Base-by-base conservation (phyloP, 2,888 invertebrate species). In the Heliconius aoede region DNA sequence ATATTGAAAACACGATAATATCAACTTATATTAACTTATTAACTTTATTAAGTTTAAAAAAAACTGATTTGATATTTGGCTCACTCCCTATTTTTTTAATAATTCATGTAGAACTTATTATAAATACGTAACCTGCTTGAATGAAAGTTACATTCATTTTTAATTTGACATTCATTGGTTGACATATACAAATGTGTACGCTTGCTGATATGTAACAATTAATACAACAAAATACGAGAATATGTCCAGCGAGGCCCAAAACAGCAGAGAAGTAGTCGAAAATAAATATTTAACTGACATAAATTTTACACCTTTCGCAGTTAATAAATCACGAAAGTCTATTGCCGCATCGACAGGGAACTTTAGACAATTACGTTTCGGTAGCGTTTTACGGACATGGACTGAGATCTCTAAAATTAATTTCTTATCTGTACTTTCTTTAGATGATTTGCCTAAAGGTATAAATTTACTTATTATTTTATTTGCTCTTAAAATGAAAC, bases 341-440 rank as follows among this genome's bases (percentile, higher is more conserved):
- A 32, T 32, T 11, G 71, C 64, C 9, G 28, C 73, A 13, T 81
- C 82, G 1, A 78, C 76, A 58, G 69, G 69, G 24, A 80, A 68
- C 4, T 76, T 81, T 28, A 78, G 82, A 61, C 32, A 76, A 26
- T 60, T 89, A 3, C 82, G 83, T 4, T 80, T 88, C 4, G 86
- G 87, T 64, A 88, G 86, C 76, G 78, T 88, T 3, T 77, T 88
- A 4, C 81, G 82, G 46, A 84, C 84, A 0, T 89, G 88, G 88
- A 82, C 85, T 58, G 88, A 90, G 15, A 80, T 87, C 0, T 91
- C 91, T n/a, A 88, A 79, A 78, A 86, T 91, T 73, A 91, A 91
- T 81, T 91, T 85, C 76, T 68, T 88, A 55, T 84, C 88, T 24
- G 76, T 84, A 1, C 76, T 87, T 30, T 80, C 83, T 0, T 77